Evolutionary conservation across 2,797 vertebrate species (phyloP), one percentile per base, ranked within the genome.

Genomic region (Gorsachius magnificus): DNA sequence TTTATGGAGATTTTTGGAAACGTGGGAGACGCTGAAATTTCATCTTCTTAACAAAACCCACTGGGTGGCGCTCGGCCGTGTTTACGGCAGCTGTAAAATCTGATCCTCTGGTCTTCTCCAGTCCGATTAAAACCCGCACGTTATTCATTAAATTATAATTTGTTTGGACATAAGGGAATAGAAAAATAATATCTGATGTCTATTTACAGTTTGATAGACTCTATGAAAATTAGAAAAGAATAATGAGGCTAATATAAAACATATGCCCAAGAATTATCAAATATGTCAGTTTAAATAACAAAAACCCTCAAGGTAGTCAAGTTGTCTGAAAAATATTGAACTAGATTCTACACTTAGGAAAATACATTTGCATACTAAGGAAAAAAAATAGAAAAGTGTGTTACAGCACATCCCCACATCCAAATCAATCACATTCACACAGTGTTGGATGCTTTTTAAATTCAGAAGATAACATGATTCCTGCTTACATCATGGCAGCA

Each of bases 171-270:
- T 8, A 26, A 10, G 50, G 63, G 65, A 83, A 90, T 89, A 10
- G 43, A 93, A 86, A 94, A 78, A 85, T 8, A 77, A 19, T 38
- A 71, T 61, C 51, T 77, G 43, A 58, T 83, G 36, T 78, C 75
- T 89, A 65, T 92, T 85, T 91, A 68, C 12, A 58, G 51, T 83
- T 78, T 85, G 17, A 94, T 63, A 66, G 57, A 64, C 54, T 77
- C 36, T 66, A 28, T 74, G 45, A 94, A 92, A 96, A 94, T 78
- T 54, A 90, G 18, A 93, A 92, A 75, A 60, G 56, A 87, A 75
- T 81, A 92, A 61, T 20, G 33, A 75, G 16, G 31, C 25, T 66
- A 89, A 91, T 41, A 78, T 46, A 95, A 89, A 64, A 25, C 57
- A 78, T 29, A 84, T 48, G 36, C 19, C 7, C 12, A 25, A 71